Conservation (phyloP, 2,888 invertebrate species). For the Tipula lateralis region DNA sequence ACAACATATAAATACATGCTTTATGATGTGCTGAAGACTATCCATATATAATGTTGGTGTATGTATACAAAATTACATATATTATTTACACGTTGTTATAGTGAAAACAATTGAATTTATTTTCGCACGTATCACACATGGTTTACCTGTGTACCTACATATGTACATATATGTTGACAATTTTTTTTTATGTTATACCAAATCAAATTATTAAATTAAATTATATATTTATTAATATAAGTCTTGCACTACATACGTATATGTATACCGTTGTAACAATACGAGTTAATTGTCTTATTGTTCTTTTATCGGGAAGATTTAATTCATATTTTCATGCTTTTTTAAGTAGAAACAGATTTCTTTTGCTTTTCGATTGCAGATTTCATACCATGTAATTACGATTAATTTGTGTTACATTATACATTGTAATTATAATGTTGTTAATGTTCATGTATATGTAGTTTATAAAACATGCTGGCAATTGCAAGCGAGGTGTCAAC, state of each 20-base stretch:
- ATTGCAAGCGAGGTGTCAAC: neutral
- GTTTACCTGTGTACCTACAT: neutral
- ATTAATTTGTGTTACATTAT: neutral
- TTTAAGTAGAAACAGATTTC: neutral
- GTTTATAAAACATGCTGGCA: neutral
- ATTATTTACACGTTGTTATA: neutral
- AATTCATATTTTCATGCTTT: conserved; percentile 1
- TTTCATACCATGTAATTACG: neutral
- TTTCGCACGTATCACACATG: conserved; percentile 8
- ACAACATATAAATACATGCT: neutral
- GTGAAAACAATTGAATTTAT: conserved; percentile 5
- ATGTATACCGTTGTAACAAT: neutral
- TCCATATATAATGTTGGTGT: neutral
- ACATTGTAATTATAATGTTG: neutral
- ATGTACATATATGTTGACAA: neutral
- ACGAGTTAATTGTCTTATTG: neutral
- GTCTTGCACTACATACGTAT: neutral
- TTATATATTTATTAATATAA: neutral
- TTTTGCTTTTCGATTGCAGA: neutral
- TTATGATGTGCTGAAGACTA: neutral
- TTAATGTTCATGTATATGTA: neutral
- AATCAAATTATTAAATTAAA: neutral
- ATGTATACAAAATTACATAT: neutral
- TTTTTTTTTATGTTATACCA: neutral
- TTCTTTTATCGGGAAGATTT: neutral